Evolutionary conservation across 2,113 vertebrate genomes (phyloP).

Genomic region (Mobula hypostoma): DNA sequence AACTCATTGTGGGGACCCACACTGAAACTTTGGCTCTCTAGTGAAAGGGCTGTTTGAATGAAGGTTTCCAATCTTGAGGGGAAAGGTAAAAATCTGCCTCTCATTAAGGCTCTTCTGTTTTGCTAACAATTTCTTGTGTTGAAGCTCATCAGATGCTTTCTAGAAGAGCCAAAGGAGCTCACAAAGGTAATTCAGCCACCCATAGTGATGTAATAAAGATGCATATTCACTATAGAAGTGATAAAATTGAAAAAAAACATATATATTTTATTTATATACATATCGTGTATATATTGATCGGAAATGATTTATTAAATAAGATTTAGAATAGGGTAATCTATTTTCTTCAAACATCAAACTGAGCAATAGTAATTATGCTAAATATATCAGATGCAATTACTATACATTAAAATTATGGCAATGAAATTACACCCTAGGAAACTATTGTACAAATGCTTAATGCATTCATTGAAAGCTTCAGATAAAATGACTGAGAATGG

Average conservation of each 20-base stretch:
- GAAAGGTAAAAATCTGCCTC: too few relatives aligned
- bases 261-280: neutral
- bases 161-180: neutral
- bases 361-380: neutral
- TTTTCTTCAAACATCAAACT: neutral
- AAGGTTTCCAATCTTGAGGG: too few relatives aligned
- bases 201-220: neutral
- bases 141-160: too few relatives aligned
- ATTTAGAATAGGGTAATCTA: slow-evolving; percentile 4
- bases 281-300: neutral
- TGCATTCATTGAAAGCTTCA: neutral
- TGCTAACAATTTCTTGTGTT: too few relatives aligned
- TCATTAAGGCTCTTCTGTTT: too few relatives aligned
- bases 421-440: slow-evolving; percentile 30
- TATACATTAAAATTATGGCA: slow-evolving; percentile 15
- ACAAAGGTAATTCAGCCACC: neutral
- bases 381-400: neutral
- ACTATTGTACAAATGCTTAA: neutral
- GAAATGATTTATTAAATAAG: slow-evolving; percentile 1
- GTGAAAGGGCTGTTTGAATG: too few relatives aligned
- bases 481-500: neutral
- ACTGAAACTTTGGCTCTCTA: too few relatives aligned
- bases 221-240: neutral
- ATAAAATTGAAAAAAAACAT: neutral
- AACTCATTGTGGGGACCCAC: too few relatives aligned